Conservation (phyloP, 2,113 vertebrate genomes). For the Lepidothrix coronata region DNA sequence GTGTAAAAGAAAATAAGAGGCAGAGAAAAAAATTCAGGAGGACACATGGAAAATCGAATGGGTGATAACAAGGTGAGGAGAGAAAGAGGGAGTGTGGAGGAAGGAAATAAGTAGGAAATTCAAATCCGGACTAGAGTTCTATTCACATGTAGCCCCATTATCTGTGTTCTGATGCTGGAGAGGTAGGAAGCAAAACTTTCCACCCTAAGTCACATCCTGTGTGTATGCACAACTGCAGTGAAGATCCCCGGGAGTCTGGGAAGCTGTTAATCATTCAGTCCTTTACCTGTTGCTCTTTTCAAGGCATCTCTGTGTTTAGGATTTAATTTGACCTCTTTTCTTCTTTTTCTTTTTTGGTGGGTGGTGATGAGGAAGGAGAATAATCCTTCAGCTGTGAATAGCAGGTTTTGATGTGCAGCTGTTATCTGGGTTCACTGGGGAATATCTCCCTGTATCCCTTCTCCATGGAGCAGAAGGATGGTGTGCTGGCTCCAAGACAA, state of each 20-base stretch:
- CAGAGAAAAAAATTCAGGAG: background rate
- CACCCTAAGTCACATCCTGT: background rate
- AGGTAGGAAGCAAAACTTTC: background rate
- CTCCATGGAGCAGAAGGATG: background rate
- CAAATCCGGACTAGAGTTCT: background rate
- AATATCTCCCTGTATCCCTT: background rate
- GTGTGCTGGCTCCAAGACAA: background rate
- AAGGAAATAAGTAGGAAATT: slow-evolving; percentile 31
- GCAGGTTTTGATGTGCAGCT: background rate
- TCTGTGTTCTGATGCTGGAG: background rate
- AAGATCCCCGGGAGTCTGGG: background rate
- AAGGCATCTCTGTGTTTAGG: background rate
- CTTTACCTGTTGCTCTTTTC: slow-evolving; percentile 16
- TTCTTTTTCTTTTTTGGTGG: background rate
- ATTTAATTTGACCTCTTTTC: background rate
- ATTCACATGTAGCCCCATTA: background rate
- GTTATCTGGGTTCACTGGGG: background rate
- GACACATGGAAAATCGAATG: rapidly evolving
- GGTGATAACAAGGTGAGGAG: background rate
- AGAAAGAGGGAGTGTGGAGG: background rate
- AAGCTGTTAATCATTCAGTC: background rate
- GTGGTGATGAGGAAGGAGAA: background rate
- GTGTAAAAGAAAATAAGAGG: background rate
- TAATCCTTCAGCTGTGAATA: background rate
- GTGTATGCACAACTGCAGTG: rapidly evolving